phyloP scores from a whole-genome alignment of 2,113 vertebrate species.

The Ranitomeya imitator region DNA sequence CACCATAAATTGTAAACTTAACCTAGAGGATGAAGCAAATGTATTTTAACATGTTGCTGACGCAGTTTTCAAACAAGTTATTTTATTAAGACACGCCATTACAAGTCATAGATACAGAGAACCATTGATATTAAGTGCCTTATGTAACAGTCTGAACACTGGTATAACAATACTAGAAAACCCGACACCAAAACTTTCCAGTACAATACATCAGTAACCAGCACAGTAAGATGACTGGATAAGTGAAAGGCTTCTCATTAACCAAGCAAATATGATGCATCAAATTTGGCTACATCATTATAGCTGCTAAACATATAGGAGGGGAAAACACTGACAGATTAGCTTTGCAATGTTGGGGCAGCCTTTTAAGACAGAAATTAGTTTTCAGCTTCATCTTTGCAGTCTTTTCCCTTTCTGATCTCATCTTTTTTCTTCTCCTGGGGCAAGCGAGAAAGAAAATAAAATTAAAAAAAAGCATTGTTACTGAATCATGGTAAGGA shows the following conservation, averaged over 20 bases:
- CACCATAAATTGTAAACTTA: too few relatives aligned
- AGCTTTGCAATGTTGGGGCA: conserved; percentile 30
- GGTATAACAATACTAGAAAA: conserved; percentile 53
- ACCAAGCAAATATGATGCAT: conserved; percentile 73
- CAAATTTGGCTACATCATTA: conserved; percentile 80
- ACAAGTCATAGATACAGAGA: conserved; percentile 31
- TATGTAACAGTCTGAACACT: conserved; percentile 58
- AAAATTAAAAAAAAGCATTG: too few relatives aligned
- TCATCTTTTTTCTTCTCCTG: conserved; percentile 96
- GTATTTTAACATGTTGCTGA: too few relatives aligned
- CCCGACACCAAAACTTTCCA: conserved; percentile 45
- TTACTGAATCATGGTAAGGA: background rate
- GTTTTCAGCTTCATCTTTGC: conserved; percentile 84
- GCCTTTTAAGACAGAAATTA: conserved; percentile 68
- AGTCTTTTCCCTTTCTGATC: conserved; percentile 91
- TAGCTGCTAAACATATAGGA: conserved; percentile 85
- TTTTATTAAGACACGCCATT: conserved; percentile 56
- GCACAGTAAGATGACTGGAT: conserved; percentile 34
- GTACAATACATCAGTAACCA: conserved; percentile 50
- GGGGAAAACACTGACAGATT: conserved; percentile 71
- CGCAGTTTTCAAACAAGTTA: background rate
- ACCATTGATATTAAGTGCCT: conserved; percentile 51
- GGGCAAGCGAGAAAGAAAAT: conserved; percentile 36
- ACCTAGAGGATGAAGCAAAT: too few relatives aligned
- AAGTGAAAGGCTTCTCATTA: conserved; percentile 79